A percentile compares a stretch with the other conserved stretches of the same genome.
These are phyloP conservation scores for Linyphia triangularis DNA, from an alignment of 2,888 invertebrate genomes.

Conservation along the genomic window DNA sequence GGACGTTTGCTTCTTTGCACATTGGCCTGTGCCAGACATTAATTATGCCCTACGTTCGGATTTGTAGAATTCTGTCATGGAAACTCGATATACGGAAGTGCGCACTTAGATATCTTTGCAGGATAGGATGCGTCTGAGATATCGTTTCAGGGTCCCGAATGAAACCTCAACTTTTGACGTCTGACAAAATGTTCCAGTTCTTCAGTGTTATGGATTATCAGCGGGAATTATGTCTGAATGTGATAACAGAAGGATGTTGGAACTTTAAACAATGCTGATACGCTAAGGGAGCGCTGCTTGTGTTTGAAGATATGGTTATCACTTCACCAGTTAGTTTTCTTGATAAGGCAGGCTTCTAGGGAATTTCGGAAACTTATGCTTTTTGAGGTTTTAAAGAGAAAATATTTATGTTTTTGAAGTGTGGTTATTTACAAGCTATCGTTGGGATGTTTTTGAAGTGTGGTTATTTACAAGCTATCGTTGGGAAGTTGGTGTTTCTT, in stretches of 20 bases:
- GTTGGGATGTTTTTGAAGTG: background rate
- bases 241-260: constrained; percentile 5
- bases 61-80: constrained; percentile 26
- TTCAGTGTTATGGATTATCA: constrained; percentile 4
- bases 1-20: no score
- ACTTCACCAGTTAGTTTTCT: background rate
- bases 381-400: background rate
- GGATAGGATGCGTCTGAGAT: background rate
- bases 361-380: background rate
- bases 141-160: background rate
- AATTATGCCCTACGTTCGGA: background rate
- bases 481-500: background rate
- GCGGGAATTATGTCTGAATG: constrained; percentile 43
- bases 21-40: no score
- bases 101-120: background rate
- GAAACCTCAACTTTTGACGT: background rate
- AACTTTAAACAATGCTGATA: constrained; percentile 29
- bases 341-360: background rate
- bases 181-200: background rate
- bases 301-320: constrained; percentile 20
- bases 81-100: background rate
- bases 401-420: background rate
- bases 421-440: background rate
- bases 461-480: background rate
- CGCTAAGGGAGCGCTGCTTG: background rate